Percentiles rank a stretch among this genome's conserved stretches.
phyloP scores from a whole-genome alignment of 2,797 vertebrate genomes.

The Bradypodion pumilum region DNA sequence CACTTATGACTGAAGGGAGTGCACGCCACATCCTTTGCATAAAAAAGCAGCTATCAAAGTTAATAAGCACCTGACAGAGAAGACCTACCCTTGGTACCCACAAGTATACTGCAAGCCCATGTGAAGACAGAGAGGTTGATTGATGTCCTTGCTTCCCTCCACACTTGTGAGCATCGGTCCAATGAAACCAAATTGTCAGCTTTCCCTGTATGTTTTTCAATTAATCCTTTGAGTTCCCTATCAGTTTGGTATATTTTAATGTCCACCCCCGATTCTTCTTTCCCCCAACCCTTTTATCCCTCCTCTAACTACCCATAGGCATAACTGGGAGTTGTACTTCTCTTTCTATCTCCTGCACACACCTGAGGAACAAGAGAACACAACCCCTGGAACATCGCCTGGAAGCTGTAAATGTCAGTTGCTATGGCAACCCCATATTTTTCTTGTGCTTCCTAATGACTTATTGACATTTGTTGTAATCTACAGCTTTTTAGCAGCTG shows the following conservation, averaged over 20 bases:
- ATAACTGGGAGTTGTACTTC: slow-evolving; percentile 26
- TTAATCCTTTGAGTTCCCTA: rapidly evolving
- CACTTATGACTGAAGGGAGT: neutral
- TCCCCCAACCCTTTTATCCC: neutral
- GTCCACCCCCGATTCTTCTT: neutral
- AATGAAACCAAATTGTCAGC: rapidly evolving
- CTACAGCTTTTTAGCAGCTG: slow-evolving; percentile 53
- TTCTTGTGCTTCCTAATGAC: slow-evolving; percentile 73
- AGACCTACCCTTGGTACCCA: neutral
- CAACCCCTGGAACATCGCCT: slow-evolving; percentile 58
- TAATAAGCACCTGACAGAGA: neutral
- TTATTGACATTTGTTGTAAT: slow-evolving; percentile 74
- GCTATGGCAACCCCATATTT: slow-evolving; percentile 75
- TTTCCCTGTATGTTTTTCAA: neutral
- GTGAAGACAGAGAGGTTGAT: neutral
- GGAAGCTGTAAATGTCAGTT: slow-evolving; percentile 62
- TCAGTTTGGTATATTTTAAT: neutral
- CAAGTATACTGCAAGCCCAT: neutral
- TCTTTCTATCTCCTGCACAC: slow-evolving; percentile 10
- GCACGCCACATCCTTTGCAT: neutral
- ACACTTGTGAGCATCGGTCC: neutral
- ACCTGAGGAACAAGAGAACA: slow-evolving; percentile 59
- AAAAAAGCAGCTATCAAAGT: slow-evolving; percentile 2
- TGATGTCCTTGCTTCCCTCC: neutral
- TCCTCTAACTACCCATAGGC: slow-evolving; percentile 17